phyloP scores from a whole-genome alignment of 1,140 invertebrate genomes.

The Palaemon carinicauda region DNA sequence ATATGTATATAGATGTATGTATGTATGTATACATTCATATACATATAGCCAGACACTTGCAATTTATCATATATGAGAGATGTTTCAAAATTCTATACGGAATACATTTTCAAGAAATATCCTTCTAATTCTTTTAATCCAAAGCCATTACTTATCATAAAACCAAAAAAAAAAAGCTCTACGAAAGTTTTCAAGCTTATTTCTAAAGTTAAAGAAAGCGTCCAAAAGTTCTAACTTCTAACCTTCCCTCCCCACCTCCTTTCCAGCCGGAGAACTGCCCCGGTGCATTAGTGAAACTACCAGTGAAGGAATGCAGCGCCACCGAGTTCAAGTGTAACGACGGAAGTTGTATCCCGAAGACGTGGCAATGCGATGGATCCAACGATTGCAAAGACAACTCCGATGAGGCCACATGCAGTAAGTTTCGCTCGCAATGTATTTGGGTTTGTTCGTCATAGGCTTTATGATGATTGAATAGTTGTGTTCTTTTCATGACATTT shows the following conservation, averaged over 20 bases:
- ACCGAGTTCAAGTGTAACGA: constrained; percentile 48
- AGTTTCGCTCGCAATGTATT: background rate
- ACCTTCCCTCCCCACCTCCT: background rate
- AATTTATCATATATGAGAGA: no score
- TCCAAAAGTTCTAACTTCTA: background rate
- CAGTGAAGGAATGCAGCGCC: constrained; percentile 52
- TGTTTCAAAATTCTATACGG: no score
- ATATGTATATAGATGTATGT: no score
- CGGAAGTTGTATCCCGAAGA: constrained; percentile 70
- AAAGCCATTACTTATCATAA: no score
- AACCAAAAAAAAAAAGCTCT: no score
- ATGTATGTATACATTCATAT: no score
- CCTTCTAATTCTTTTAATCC: no score
- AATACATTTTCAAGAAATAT: no score
- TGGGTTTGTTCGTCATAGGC: background rate
- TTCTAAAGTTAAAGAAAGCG: background rate
- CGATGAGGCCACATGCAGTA: constrained; percentile 74
- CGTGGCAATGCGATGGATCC: constrained; percentile 84
- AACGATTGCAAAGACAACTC: constrained; percentile 85
- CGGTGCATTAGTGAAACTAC: constrained; percentile 63
- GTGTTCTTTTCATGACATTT: no score
- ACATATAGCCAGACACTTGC: no score
- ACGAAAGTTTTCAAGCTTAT: no score
- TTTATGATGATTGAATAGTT: background rate
- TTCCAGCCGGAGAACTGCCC: background rate